Evolutionary conservation across 1,140 invertebrate genomes (phyloP).

Genomic region (Agrilus planipennis): DNA sequence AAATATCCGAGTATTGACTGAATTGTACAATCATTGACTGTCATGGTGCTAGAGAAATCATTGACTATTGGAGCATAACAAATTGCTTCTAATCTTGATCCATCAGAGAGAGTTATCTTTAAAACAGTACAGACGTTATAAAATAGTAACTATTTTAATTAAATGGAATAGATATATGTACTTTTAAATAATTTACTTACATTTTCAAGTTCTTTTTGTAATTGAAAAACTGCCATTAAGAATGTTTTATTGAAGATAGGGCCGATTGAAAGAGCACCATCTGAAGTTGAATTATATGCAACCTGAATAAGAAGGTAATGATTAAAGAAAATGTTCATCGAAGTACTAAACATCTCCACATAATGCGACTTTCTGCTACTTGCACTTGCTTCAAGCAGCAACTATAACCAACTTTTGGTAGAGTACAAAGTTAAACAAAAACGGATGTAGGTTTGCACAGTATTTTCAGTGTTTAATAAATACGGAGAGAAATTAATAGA

Average conservation of each 20-base stretch:
- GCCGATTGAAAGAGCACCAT: slow-evolving; percentile 37
- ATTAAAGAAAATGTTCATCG: too few species aligned
- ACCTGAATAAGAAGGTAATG: too few species aligned
- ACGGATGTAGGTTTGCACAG: too few species aligned
- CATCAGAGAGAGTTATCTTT: slow-evolving; percentile 23
- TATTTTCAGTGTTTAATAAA: too few species aligned
- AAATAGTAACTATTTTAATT: slow-evolving; percentile 2
- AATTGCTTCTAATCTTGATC: slow-evolving; percentile 54
- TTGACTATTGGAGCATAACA: slow-evolving; percentile 71
- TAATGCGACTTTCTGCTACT: too few species aligned
- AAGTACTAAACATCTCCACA: too few species aligned
- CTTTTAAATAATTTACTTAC: slow-evolving; percentile 12
- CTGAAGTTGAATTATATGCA: too few species aligned
- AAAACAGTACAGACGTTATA: too few species aligned
- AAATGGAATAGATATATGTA: not conserved
- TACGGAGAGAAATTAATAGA: too few species aligned
- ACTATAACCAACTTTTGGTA: too few species aligned
- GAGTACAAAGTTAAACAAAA: too few species aligned
- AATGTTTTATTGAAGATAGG: slow-evolving; percentile 59
- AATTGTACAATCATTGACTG: slow-evolving; percentile 56
- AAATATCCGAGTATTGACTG: slow-evolving; percentile 75
- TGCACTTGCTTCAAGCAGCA: too few species aligned
- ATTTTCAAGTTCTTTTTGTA: slow-evolving; percentile 48
- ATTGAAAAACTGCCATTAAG: slow-evolving; percentile 48
- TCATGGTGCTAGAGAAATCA: slow-evolving; percentile 44